phyloP scores from a whole-genome alignment of 64 coral and sea anemone species.

The Dendronephthya gigantea region DNA sequence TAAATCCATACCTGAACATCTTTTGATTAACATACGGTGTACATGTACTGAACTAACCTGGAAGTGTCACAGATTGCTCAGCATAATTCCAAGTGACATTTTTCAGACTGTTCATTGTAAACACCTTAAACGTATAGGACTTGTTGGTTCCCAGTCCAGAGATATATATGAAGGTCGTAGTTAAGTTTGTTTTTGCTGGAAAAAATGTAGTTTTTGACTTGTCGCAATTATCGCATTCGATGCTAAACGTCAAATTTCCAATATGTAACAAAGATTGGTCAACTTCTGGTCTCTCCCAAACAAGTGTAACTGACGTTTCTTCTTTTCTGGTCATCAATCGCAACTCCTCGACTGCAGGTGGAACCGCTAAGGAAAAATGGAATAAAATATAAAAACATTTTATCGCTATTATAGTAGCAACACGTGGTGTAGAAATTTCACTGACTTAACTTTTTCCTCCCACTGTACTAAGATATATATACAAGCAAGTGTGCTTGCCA shows the following conservation, averaged over 20 bases:
- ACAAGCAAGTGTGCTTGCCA: too few species aligned
- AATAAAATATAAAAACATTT: background rate
- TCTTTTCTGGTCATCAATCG: background rate
- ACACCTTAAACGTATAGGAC: background rate
- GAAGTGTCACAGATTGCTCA: background rate
- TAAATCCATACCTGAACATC: too few species aligned
- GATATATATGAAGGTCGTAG: background rate
- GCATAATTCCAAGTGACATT: background rate
- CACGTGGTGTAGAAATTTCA: too few species aligned
- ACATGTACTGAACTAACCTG: background rate
- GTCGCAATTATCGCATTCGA: background rate
- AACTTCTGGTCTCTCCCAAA: background rate
- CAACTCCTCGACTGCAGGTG: background rate
- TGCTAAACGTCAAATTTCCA: background rate
- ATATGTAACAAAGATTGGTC: background rate
- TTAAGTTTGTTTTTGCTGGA: background rate
- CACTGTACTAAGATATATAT: too few species aligned
- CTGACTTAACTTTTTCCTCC: too few species aligned
- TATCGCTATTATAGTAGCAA: too few species aligned
- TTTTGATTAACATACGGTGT: too few species aligned
- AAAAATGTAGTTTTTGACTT: background rate
- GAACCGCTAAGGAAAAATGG: background rate
- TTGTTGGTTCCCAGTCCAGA: background rate
- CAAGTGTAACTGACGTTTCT: background rate
- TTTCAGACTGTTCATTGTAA: background rate